phyloP scores from a whole-genome alignment of 2,797 vertebrate genomes.

The Amazonetta brasiliensis region DNA sequence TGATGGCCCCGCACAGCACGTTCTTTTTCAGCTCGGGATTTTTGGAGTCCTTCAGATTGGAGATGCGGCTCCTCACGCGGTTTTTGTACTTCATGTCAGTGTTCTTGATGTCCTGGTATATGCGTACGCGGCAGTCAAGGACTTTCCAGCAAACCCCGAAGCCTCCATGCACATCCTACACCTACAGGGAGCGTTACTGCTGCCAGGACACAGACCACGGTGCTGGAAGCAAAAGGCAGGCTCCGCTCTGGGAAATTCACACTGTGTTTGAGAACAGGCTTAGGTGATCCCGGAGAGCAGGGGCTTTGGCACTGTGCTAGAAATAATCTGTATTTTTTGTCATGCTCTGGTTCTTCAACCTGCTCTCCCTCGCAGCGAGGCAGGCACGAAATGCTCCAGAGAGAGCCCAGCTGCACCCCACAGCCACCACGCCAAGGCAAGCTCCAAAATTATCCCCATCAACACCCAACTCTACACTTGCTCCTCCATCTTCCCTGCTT shows the following conservation, averaged over 20 bases:
- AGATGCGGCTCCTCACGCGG: constrained; percentile 92
- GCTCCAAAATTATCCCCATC: background rate
- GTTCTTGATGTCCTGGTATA: constrained; percentile 91
- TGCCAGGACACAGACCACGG: background rate
- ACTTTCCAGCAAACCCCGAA: background rate
- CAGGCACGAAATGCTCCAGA: background rate
- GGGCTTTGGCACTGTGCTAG: background rate
- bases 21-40: constrained; percentile 92
- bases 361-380: background rate
- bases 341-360: background rate
- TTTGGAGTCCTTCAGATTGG: constrained; percentile 96
- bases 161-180: background rate
- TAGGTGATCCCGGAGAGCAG: background rate
- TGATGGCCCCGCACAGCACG: constrained; percentile 89
- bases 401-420: background rate
- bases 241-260: background rate
- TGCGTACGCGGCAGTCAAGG: constrained; percentile 81
- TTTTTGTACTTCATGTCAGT: constrained; percentile 95
- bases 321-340: background rate
- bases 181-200: background rate
- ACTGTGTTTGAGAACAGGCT: background rate
- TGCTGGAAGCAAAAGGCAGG: background rate
- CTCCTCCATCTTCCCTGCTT: background rate
- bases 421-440: background rate
- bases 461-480: background rate